Conservation (phyloP, 2,797 vertebrate genomes). For the Liasis olivaceus region DNA sequence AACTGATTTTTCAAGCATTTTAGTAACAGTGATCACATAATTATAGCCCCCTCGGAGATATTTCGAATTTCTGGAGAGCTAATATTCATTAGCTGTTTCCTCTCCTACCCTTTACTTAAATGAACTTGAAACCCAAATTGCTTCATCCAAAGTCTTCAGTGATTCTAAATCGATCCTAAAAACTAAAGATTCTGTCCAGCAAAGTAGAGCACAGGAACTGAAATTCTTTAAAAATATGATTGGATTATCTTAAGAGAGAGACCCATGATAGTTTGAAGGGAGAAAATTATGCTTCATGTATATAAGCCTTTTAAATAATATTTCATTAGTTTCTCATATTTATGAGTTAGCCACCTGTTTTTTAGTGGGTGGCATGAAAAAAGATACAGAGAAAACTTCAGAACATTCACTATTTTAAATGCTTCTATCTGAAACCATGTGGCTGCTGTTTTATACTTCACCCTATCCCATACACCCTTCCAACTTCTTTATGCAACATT, state of each 20-base stretch:
- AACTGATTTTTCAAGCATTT: neutral
- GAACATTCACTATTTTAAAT: conserved; percentile 21
- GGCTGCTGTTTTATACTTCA: neutral
- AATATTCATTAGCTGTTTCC: neutral
- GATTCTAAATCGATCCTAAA: neutral
- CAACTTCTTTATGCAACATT: neutral
- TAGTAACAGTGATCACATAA: neutral
- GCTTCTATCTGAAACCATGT: neutral
- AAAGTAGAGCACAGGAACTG: neutral
- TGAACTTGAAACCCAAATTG: neutral
- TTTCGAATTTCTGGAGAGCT: neutral
- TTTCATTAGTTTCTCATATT: conserved; percentile 1
- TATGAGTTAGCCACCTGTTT: conserved; percentile 19
- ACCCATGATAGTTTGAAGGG: neutral
- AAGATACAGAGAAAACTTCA: conserved; percentile 23
- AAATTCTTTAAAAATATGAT: neutral
- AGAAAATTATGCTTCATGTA: neutral
- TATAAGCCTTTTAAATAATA: neutral
- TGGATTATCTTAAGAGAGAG: neutral
- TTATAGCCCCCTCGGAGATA: neutral
- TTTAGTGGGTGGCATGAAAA: conserved; percentile 22
- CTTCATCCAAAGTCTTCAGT: neutral
- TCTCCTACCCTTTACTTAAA: neutral
- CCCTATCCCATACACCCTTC: neutral
- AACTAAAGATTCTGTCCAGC: neutral